These are phyloP conservation scores for Elephas maximus DNA, from an alignment of 2,113 vertebrate genomes.

Conservation along the genomic window DNA sequence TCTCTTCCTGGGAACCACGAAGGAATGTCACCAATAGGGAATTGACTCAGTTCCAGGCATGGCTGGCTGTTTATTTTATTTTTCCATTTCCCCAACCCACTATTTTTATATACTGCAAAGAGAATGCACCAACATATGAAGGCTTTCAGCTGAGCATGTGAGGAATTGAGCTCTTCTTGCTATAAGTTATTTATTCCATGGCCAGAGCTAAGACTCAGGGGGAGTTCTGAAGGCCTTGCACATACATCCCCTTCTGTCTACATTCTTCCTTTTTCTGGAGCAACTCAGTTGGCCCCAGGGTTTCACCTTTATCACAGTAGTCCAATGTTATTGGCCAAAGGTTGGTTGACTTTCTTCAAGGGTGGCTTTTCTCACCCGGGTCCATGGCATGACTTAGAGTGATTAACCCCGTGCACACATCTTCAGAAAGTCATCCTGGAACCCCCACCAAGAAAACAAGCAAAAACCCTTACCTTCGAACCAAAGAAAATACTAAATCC, in stretches of 20 bases:
- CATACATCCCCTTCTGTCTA: not conserved
- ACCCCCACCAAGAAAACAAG: slow-evolving; percentile 70
- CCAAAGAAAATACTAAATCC: slow-evolving; percentile 85
- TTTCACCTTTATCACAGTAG: not conserved
- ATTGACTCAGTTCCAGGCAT: not conserved
- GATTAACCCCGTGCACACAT: slow-evolving; percentile 44
- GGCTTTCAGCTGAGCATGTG: not conserved
- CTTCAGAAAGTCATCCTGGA: slow-evolving; percentile 17
- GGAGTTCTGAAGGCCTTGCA: not conserved
- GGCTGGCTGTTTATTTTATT: not conserved
- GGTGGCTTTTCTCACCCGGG: not conserved
- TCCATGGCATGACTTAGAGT: not conserved
- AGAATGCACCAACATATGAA: not conserved
- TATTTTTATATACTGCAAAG: not conserved
- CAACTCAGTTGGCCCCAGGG: not conserved
- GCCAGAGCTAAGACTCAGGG: not conserved
- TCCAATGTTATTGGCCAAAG: not conserved
- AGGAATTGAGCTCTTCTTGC: not conserved
- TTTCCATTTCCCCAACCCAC: not conserved
- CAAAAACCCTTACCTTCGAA: slow-evolving; percentile 76
- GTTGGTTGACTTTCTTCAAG: not conserved
- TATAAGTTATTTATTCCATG: not conserved
- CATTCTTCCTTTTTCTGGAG: not conserved
- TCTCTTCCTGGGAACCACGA: not conserved
- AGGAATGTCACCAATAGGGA: not conserved